Conservation (phyloP, 2,797 vertebrate species). For the Cynodonichthys magdalenae region DNA sequence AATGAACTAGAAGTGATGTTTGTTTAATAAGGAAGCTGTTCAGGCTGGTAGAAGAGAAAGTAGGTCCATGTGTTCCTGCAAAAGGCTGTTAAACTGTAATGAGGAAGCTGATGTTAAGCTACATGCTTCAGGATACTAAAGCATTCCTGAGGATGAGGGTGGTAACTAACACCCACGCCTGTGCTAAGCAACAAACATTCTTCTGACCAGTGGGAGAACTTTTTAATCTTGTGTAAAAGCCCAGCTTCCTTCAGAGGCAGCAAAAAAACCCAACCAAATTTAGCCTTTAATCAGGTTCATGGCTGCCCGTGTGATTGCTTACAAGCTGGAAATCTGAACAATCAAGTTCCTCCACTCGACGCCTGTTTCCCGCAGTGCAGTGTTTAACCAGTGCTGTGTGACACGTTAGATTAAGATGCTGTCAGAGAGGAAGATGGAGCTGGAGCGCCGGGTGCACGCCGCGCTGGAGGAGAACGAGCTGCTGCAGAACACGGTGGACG, state of each 20-base stretch:
- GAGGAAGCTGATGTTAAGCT: conserved; percentile 31
- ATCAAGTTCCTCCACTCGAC: not conserved
- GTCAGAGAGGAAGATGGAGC: conserved; percentile 91
- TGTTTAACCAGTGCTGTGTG: conserved; percentile 30
- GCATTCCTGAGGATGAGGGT: conserved; percentile 76
- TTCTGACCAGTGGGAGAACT: conserved; percentile 64
- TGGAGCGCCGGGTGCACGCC: conserved; percentile 87
- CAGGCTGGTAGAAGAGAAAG: conserved; percentile 17
- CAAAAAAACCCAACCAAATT: conserved; percentile 35
- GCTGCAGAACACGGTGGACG: conserved; percentile 90
- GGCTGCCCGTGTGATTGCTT: conserved; percentile 10
- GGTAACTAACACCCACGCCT: conserved; percentile 61
- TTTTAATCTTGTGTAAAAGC: conserved; percentile 64
- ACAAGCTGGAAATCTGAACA: conserved; percentile 1
- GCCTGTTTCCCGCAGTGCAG: not conserved
- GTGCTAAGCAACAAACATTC: conserved; percentile 81
- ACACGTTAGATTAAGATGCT: conserved; percentile 91
- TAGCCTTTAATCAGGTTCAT: conserved; percentile 34
- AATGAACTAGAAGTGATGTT: conserved; percentile 53
- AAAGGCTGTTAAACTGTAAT: conserved; percentile 17
- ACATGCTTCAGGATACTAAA: conserved; percentile 45
- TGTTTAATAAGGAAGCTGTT: conserved; percentile 54
- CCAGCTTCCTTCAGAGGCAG: conserved; percentile 37
- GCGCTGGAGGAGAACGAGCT: conserved; percentile 92
- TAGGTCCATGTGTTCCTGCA: conserved; percentile 11